Base-by-base conservation (phyloP, 2,888 invertebrate genomes). In the Acanthosepion esculentum region DNA sequence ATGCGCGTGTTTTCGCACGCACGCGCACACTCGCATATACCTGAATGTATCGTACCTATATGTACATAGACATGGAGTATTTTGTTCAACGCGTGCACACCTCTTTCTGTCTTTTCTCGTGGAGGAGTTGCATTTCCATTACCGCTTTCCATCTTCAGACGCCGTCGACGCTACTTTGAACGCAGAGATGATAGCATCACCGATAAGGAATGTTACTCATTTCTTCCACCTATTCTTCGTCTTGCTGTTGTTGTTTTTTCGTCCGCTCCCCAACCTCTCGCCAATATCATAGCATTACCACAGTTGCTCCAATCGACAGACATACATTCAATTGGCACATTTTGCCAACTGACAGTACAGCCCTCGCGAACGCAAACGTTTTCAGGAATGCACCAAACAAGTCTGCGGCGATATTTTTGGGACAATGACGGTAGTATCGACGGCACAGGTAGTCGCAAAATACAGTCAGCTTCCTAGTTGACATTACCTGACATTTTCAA, bases 11-110 rank as follows among this genome's bases (percentile, higher is more conserved):
- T 41, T 41, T 2, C 41, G 41, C 78, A 33, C 94, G 59, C 78
- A 59, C 93, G 94, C 91, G 59, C 94, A 94, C 94, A 94, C 94
- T 94, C 94, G 48, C 94, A 94, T 48, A 64, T 91, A 59, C 48
- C 48, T n/a, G 33, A 26, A 26, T 41, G 18, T 41, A 10, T 41
- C 91, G 7, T 91, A 91, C 50, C 29, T 26, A 64, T 64, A 64
- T 29, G 64, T 29, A 64, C 26, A 64, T 59, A 59, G 59, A 59
- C 20, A 59, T 64, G 64, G 64, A 8, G 26, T 64, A 64, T 23
- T 64, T 64, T 64, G 64, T 7, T 29, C 23, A 8, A 23, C 29
- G 26, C 8, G 26, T 64, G 29, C 64, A 64, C 23, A 64, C 8
- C 8, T 26, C 26, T 64, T 64, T 4, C 64, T 64, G 64, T 64